Percentiles rank a stretch among this genome's conserved stretches.
phyloP scores from a whole-genome alignment of 2,797 vertebrate genomes.

The Malurus leucopterus region DNA sequence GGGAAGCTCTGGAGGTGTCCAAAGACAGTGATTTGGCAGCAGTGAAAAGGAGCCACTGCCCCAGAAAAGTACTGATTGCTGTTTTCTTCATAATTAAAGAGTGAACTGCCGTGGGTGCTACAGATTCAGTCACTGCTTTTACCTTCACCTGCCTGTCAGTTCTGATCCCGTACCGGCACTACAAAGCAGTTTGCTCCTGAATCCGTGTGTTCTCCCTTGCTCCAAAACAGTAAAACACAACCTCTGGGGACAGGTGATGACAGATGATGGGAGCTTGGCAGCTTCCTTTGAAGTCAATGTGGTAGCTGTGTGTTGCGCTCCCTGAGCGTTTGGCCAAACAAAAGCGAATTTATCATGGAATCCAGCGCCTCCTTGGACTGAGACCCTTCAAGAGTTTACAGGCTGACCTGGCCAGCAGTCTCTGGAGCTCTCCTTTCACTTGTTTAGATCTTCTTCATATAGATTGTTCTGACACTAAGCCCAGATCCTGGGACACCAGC shows the following conservation, averaged over 20 bases:
- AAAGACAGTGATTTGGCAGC: not conserved
- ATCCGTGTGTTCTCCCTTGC: not conserved
- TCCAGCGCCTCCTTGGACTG: not conserved
- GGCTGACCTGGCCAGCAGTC: not conserved
- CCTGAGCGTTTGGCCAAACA: not conserved
- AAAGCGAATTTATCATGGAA: not conserved
- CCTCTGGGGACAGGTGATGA: not conserved
- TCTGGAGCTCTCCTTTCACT: not conserved
- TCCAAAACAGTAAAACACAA: not conserved
- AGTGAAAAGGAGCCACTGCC: not conserved
- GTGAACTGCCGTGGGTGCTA: not conserved
- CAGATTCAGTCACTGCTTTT: not conserved
- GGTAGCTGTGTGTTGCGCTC: not conserved
- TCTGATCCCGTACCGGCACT: accelerated
- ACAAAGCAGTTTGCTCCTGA: not conserved
- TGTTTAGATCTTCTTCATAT: not conserved
- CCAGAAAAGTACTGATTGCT: not conserved
- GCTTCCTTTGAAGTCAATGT: not conserved
- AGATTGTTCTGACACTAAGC: not conserved
- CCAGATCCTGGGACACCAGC: not conserved
- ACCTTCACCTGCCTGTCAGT: not conserved
- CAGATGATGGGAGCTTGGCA: not conserved
- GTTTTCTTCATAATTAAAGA: not conserved
- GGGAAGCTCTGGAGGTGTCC: not conserved
- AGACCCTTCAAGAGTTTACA: not conserved